Percentiles rank a stretch among this genome's conserved stretches.
Conservation (phyloP, 1,140 invertebrate genomes). For the Drosophila jambulina region DNA sequence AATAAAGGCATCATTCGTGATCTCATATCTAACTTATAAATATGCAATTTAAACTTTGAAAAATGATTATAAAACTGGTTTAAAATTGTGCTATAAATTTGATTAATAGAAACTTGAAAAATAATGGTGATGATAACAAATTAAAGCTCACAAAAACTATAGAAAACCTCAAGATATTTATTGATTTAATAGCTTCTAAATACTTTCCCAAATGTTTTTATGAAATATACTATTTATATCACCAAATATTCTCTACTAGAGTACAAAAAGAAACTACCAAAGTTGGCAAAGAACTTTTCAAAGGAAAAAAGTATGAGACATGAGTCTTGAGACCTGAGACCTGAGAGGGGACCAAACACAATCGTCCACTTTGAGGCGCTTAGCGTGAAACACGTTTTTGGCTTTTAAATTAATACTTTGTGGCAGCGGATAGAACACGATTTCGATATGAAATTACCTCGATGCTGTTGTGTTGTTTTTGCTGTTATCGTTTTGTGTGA, state of each 20-base stretch:
- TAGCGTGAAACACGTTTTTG: conserved; percentile 77
- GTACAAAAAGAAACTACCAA: background rate
- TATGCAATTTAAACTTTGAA: conserved; percentile 1
- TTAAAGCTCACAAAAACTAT: background rate
- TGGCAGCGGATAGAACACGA: conserved; percentile 72
- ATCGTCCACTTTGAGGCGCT: conserved; percentile 65
- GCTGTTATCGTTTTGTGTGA: conserved; percentile 73
- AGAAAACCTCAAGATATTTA: background rate
- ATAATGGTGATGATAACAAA: background rate
- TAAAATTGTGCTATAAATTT: background rate
- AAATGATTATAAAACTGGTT: conserved; percentile 1
- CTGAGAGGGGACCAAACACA: conserved; percentile 8
- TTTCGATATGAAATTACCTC: conserved; percentile 81
- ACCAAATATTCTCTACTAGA: background rate
- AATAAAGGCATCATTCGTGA: background rate
- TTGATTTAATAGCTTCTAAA: no score
- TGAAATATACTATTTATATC: background rate
- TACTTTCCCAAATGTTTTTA: background rate
- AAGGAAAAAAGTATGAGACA: background rate
- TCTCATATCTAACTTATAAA: conserved; percentile 14
- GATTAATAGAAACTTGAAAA: background rate
- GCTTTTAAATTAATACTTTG: conserved; percentile 78
- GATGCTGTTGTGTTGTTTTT: conserved; percentile 37
- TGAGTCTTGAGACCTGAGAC: conserved; percentile 5
- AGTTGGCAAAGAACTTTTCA: conserved; percentile 2